These are phyloP conservation scores for Ametastegia equiseti DNA, from an alignment of 2,888 invertebrate species.

Conservation along the genomic window DNA sequence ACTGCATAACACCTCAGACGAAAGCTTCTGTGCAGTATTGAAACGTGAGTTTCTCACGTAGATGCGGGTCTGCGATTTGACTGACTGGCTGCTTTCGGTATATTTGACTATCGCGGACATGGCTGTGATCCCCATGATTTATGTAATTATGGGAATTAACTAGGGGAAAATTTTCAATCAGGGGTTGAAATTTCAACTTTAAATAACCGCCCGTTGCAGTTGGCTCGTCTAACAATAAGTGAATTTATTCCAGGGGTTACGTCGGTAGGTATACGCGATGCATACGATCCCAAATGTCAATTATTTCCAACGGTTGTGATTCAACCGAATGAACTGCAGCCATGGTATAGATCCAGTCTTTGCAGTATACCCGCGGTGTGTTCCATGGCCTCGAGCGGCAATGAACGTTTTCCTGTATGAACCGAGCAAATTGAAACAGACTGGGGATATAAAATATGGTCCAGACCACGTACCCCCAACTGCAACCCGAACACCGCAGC, in stretches of 20 bases:
- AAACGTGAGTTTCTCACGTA: background rate
- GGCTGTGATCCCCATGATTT: background rate
- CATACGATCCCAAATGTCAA: constrained; percentile 30
- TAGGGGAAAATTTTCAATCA: background rate
- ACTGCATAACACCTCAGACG: background rate
- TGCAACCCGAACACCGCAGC: background rate
- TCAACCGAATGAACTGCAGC: constrained; percentile 25
- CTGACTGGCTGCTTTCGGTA: no score
- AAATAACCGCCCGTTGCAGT: constrained; percentile 4
- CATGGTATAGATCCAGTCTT: background rate
- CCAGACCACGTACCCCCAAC: background rate
- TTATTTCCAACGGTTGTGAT: constrained; percentile 29
- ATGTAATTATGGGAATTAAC: background rate
- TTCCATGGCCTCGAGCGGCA: constrained; percentile 3
- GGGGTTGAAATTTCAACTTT: background rate
- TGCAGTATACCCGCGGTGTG: background rate
- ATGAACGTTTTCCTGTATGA: constrained; percentile 30
- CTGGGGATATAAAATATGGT: constrained; percentile 30
- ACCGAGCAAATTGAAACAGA: constrained; percentile 44
- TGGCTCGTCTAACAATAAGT: constrained; percentile 20
- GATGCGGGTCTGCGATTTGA: background rate
- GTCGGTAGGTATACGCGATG: background rate
- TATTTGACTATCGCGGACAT: no score
- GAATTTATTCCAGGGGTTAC: constrained; percentile 28
- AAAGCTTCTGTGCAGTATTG: constrained; percentile 1